Conservation (phyloP, 1,140 invertebrate species). For the Parapsyche elsis region DNA sequence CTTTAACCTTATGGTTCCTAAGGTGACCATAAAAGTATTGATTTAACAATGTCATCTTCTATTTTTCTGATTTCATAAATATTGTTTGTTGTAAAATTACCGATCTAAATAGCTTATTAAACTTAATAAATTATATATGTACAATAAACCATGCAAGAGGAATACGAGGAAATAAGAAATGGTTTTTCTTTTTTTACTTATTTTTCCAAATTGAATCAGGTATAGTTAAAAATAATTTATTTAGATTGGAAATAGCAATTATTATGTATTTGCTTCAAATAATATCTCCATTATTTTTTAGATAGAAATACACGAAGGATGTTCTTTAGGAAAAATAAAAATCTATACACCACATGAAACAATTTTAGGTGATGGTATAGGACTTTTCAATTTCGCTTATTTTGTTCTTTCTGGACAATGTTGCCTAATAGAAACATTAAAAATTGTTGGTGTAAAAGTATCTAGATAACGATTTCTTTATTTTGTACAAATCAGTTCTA, state of each 20-base stretch:
- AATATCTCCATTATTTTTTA: slow-evolving; percentile 55
- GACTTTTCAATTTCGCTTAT: slow-evolving; percentile 72
- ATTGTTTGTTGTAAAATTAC: too few species aligned
- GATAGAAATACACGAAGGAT: slow-evolving; percentile 71
- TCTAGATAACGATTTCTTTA: too few species aligned
- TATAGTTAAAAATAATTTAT: slow-evolving; percentile 47
- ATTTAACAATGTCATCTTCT: too few species aligned
- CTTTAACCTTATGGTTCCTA: too few species aligned
- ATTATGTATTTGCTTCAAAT: slow-evolving; percentile 43
- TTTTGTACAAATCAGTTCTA: too few species aligned
- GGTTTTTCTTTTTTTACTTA: slow-evolving; percentile 73
- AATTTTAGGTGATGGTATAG: slow-evolving; percentile 72
- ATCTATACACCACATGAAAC: slow-evolving; percentile 69
- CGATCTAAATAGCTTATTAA: too few species aligned
- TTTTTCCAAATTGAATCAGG: slow-evolving; percentile 71
- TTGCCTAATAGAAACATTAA: slow-evolving; percentile 71
- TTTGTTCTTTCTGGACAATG: slow-evolving; percentile 73
- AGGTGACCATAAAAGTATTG: too few species aligned
- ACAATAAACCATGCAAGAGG: slow-evolving; percentile 62
- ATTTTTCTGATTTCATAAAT: too few species aligned
- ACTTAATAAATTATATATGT: too few species aligned
- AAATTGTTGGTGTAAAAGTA: slow-evolving; percentile 57
- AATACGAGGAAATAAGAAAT: slow-evolving; percentile 71
- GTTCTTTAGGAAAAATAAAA: slow-evolving; percentile 72
- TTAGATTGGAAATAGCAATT: slow-evolving; percentile 18